Evolutionary conservation across 2,888 invertebrate species (phyloP).

Genomic region (Eremobia ochroleuca): DNA sequence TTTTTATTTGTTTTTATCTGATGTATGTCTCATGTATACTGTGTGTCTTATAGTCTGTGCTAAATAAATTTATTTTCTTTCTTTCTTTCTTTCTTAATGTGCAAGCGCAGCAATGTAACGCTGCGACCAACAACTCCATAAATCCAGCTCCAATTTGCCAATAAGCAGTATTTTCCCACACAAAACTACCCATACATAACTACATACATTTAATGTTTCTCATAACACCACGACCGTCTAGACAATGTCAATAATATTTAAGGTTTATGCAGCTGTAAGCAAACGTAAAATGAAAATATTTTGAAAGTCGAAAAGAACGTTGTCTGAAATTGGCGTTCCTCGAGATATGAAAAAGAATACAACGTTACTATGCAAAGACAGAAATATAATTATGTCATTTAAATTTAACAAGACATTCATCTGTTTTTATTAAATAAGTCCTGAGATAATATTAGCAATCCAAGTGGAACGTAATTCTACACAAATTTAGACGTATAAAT

Average conservation of each 20-base stretch:
- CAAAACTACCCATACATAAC: conserved; percentile 1
- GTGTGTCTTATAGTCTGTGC: too few species aligned
- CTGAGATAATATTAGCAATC: conserved; percentile 18
- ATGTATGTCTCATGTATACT: too few species aligned
- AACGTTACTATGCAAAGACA: neutral
- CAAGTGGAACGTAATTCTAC: neutral
- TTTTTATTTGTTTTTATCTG: too few species aligned
- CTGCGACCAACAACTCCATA: conserved; percentile 25
- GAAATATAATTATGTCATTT: conserved; percentile 3
- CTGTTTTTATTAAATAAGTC: conserved; percentile 8
- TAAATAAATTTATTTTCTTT: too few species aligned
- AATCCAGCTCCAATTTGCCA: conserved; percentile 37
- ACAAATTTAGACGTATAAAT: conserved; percentile 2
- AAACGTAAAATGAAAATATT: conserved; percentile 23
- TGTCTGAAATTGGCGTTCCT: neutral
- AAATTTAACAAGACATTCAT: neutral
- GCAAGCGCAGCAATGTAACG: neutral
- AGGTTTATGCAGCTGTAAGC: conserved; percentile 23
- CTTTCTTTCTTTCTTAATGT: too few species aligned
- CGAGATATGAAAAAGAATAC: neutral
- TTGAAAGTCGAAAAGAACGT: neutral
- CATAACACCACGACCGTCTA: conserved; percentile 44
- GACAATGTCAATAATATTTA: conserved; percentile 52
- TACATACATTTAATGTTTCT: conserved; percentile 14
- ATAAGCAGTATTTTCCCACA: conserved; percentile 46